Evolutionary conservation across 2,797 vertebrate genomes (phyloP), one percentile per base, ranked within the genome.

Genomic region (Halcyon badia): DNA sequence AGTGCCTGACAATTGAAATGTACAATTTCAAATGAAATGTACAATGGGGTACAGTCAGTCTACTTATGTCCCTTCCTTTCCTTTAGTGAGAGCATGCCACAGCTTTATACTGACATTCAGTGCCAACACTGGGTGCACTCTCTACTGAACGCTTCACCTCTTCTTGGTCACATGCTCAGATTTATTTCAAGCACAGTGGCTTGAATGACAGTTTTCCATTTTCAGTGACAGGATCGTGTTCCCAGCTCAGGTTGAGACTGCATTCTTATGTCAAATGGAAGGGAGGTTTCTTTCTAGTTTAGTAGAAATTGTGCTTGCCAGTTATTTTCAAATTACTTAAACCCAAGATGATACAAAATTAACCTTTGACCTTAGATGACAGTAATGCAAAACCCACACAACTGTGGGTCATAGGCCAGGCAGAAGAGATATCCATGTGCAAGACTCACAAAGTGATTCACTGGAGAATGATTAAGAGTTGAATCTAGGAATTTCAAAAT

Each of bases 151-250:
- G 35, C 25, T 35, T 83, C 33, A 2, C 51, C 35, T 83, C 76
- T 54, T 42, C 73, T 46, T 49, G 26, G 64, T 83, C 60, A 65
- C 28, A 2, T 56, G 31, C 48, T 76, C 58, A 56, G 42, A 57
- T 65, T 84, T 78, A 70, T 88, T 96, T 94, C 52, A 80, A 79
- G 39, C 58, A 56, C 60, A 18, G 35, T n/a, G 48, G 10, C 56
- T 64, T 79, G 83, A 94, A 39, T 88, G 91, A 48, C 37, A 54
- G 58, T 89, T 94, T 94, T 86, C 72, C 28, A 65, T 95, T 90
- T 88, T 57, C 85, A 52, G 35, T 35, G 48, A 49, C 48, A 85
- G 44, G 62, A 76, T 22, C 9, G 5, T 65, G 54, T 84, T 88
- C 65, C 42, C 61, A 80, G 58, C 76, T 83, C 24, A 87, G 69